phyloP scores from a whole-genome alignment of 2,888 invertebrate genomes.

The Apotomis capreana region DNA sequence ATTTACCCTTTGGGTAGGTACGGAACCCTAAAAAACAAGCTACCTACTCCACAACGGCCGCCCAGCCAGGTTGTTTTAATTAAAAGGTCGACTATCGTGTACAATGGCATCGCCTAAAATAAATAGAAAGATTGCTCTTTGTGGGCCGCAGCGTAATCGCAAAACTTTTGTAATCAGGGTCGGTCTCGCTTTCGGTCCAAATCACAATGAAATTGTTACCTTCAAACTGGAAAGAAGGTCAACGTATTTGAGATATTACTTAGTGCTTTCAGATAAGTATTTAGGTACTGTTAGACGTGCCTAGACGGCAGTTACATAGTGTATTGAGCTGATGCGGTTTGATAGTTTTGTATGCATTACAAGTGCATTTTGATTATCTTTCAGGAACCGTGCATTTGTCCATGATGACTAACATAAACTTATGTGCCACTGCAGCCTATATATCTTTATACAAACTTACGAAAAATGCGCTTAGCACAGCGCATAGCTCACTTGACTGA shows the following conservation, averaged over 20 bases:
- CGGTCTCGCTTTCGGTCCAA: conserved; percentile 35
- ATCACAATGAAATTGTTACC: conserved; percentile 40
- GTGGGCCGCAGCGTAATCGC: conserved; percentile 26
- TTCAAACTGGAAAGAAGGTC: conserved; percentile 39
- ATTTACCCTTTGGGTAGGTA: no score
- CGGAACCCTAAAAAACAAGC: not conserved
- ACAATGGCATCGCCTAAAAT: not conserved
- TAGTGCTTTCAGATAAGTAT: conserved; percentile 13
- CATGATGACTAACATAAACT: no score
- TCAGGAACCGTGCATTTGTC: no score
- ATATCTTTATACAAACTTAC: no score
- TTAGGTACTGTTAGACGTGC: no score
- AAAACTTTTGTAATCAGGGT: conserved; percentile 38
- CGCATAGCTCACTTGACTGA: no score
- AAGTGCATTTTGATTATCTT: no score
- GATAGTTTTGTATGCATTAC: no score
- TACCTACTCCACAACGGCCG: not conserved
- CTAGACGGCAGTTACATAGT: no score
- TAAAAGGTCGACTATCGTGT: not conserved
- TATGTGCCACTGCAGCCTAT: no score
- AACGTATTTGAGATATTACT: conserved; percentile 18
- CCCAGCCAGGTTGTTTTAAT: not conserved
- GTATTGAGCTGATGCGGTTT: no score
- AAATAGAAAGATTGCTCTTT: conserved; percentile 27
- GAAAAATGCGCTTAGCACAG: no score